These are phyloP conservation scores for Brenthis hecate DNA, from an alignment of 2,888 invertebrate species.

Conservation along the genomic window DNA sequence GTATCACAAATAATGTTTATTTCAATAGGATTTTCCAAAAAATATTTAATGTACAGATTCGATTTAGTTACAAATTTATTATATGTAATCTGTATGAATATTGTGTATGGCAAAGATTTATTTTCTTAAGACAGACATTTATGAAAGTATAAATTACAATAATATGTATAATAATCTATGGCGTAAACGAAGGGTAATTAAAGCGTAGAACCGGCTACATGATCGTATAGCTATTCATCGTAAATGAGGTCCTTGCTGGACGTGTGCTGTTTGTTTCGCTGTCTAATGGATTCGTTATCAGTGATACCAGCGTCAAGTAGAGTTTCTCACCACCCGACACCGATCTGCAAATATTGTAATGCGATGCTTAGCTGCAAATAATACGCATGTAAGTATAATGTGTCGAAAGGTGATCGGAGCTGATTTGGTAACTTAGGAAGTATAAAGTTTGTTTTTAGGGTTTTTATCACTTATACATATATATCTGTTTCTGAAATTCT, in stretches of 20 bases:
- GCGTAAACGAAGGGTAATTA: constrained; percentile 62
- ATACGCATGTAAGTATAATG: constrained; percentile 6
- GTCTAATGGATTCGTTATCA: constrained; percentile 56
- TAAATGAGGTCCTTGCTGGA: constrained; percentile 66
- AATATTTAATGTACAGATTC: no score
- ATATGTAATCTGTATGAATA: no score
- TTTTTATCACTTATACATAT: no score
- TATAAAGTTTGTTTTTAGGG: background rate
- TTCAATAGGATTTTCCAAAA: no score
- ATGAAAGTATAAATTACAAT: constrained; percentile 41
- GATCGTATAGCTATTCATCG: constrained; percentile 60
- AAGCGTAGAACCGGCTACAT: constrained; percentile 59
- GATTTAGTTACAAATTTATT: no score
- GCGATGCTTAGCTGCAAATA: constrained; percentile 18
- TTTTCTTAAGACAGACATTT: no score
- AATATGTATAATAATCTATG: constrained; percentile 46
- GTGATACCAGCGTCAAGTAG: constrained; percentile 49
- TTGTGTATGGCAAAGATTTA: no score
- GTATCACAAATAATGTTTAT: no score
- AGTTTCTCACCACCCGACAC: constrained; percentile 32
- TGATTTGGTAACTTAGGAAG: background rate
- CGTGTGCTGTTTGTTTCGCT: constrained; percentile 62
- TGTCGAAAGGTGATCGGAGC: constrained; percentile 10
- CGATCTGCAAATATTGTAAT: constrained; percentile 26
- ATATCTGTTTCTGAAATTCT: no score